Evolutionary conservation across 2,797 vertebrate species (phyloP).

Genomic region (Aselliscus stoliczkanus): DNA sequence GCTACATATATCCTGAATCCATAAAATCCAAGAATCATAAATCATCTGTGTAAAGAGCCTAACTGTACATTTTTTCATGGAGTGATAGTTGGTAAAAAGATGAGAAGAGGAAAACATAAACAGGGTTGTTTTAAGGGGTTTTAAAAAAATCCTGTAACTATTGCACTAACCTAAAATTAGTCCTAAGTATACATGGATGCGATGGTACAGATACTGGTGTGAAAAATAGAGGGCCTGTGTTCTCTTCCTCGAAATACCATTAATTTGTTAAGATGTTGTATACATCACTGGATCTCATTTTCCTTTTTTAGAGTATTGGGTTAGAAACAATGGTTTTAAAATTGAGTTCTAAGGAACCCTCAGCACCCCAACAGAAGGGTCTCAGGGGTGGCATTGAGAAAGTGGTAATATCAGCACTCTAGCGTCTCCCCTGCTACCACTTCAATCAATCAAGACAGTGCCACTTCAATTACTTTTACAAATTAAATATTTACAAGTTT

Average conservation of each 20-base stretch:
- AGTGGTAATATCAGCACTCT: background rate
- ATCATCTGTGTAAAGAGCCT: background rate
- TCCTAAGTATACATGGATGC: background rate
- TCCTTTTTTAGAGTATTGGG: background rate
- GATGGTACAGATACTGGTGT: background rate
- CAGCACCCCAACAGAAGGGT: accelerated
- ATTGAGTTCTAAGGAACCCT: background rate
- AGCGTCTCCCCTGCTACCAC: background rate
- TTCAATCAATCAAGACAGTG: background rate
- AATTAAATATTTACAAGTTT: background rate
- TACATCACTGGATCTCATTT: background rate
- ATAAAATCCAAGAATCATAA: background rate
- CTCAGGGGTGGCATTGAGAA: background rate
- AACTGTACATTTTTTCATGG: background rate
- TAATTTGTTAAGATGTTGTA: background rate
- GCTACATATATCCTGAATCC: background rate
- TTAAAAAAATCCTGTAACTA: background rate
- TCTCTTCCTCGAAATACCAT: background rate
- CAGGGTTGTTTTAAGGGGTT: background rate
- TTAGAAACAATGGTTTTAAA: background rate
- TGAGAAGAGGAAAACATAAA: background rate
- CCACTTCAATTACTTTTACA: background rate
- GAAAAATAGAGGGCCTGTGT: background rate
- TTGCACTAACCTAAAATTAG: background rate
- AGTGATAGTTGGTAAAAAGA: background rate